Evolutionary conservation across 2,113 vertebrate species (phyloP).

Genomic region (Carollia perspicillata): DNA sequence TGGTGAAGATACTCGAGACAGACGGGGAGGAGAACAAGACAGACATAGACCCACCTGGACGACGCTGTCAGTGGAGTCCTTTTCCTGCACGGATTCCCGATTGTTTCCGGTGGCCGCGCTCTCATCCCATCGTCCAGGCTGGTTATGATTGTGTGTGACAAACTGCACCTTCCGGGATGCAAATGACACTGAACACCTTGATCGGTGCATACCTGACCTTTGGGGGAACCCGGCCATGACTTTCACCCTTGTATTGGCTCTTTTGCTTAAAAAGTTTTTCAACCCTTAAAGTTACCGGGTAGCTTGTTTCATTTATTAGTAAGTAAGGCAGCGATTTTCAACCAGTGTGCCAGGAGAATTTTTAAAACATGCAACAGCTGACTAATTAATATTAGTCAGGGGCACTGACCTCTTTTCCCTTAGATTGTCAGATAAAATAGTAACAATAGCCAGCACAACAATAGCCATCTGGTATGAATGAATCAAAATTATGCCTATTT

Average conservation of each 20-base stretch:
- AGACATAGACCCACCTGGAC: not conserved
- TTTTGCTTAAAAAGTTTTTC: not conserved
- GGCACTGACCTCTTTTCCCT: too few species aligned
- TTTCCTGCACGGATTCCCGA: not conserved
- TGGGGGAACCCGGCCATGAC: not conserved
- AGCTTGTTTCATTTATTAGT: not conserved
- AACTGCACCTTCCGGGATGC: not conserved
- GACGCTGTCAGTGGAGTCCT: rapidly evolving
- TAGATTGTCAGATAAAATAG: too few species aligned
- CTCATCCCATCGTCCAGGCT: rapidly evolving
- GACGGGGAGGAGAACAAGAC: too few species aligned
- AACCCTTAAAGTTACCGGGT: not conserved
- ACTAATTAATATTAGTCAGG: too few species aligned
- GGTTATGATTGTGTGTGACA: not conserved
- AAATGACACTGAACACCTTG: not conserved
- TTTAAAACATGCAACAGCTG: too few species aligned
- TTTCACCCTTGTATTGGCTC: not conserved
- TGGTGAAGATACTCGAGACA: not conserved
- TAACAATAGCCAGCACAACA: too few species aligned
- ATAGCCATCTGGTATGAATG: too few species aligned
- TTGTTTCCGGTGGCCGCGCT: not conserved
- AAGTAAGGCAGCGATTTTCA: not conserved
- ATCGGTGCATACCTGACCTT: too few species aligned
- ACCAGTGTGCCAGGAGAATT: too few species aligned
- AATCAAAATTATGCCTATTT: too few species aligned